Conservation (phyloP, 2,888 invertebrate genomes). For the Nomada fucata region DNA sequence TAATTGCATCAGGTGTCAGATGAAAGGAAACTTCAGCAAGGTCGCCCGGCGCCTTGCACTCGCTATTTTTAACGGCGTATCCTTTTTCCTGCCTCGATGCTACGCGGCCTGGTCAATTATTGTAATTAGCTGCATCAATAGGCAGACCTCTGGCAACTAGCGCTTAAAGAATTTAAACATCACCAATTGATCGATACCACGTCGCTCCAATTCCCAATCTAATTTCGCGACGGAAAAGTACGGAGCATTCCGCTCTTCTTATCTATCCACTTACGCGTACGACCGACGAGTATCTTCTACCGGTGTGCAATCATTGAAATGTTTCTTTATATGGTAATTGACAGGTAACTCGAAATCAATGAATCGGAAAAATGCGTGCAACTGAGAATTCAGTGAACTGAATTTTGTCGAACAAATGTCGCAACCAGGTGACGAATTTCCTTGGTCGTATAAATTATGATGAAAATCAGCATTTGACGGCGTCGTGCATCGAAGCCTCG, state of each 20-base stretch:
- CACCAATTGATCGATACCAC: slow-evolving; percentile 13
- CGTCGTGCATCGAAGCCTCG: slow-evolving; percentile 18
- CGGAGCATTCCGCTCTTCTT: neutral
- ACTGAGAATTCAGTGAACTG: neutral
- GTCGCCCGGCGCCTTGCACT: slow-evolving; percentile 30
- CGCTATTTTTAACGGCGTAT: slow-evolving; percentile 30
- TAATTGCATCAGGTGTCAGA: slow-evolving; percentile 62
- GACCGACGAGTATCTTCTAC: neutral
- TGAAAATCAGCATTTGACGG: slow-evolving; percentile 28
- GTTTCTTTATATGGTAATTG: neutral
- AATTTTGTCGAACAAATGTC: too few relatives aligned
- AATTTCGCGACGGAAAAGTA: slow-evolving; percentile 8
- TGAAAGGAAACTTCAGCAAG: slow-evolving; percentile 59
- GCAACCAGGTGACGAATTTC: slow-evolving; percentile 11
- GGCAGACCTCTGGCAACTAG: slow-evolving; percentile 6
- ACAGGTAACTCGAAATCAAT: neutral
- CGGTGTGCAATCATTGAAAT: neutral
- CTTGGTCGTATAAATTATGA: slow-evolving; percentile 14
- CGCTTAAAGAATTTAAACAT: slow-evolving; percentile 2
- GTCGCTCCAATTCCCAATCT: neutral
- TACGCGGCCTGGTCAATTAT: slow-evolving; percentile 6
- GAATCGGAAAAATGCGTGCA: neutral
- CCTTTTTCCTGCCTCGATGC: slow-evolving; percentile 1
- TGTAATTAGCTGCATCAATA: slow-evolving; percentile 33
- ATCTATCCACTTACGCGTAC: neutral